Percentiles rank a stretch among this genome's conserved stretches.
These are phyloP conservation scores for Theristus sp. DNA, from an alignment of 2,888 invertebrate species.

Conservation along the genomic window DNA sequence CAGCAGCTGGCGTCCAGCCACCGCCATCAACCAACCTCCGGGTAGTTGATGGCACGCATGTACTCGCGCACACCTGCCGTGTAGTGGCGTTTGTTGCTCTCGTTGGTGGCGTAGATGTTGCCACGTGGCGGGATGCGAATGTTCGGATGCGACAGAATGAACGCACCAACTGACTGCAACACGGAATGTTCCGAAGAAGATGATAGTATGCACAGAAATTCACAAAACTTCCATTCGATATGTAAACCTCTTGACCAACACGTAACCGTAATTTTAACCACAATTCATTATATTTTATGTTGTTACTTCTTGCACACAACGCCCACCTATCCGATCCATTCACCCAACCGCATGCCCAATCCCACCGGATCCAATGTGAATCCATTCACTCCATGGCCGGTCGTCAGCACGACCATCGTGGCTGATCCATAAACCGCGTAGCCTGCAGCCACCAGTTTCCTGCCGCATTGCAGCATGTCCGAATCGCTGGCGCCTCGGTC, in stretches of 20 bases:
- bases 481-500: constrained; percentile 37
- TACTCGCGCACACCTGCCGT: constrained; percentile 30
- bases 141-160: constrained; percentile 57
- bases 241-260: too few relatives aligned
- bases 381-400: constrained; percentile 56
- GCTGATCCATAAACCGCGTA: constrained; percentile 90
- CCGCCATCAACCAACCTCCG: constrained; percentile 40
- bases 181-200: too few relatives aligned
- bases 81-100: constrained; percentile 49
- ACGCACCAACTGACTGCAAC: constrained; percentile 43
- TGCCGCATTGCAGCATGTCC: constrained; percentile 66
- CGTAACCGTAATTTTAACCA: too few relatives aligned
- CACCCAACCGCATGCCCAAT: too few relatives aligned
- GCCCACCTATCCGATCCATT: too few relatives aligned
- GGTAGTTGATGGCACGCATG: constrained; percentile 53
- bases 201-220: too few relatives aligned
- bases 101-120: constrained; percentile 59
- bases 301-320: too few relatives aligned
- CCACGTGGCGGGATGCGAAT: constrained; percentile 63
- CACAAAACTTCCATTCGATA: too few relatives aligned
- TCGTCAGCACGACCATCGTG: constrained; percentile 70
- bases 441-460: constrained; percentile 68
- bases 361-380: constrained; percentile 50
- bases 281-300: too few relatives aligned
- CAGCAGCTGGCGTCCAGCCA: too few relatives aligned